These are phyloP conservation scores for Drosophila barbarae DNA, from an alignment of 2,888 invertebrate genomes.

Conservation along the genomic window DNA sequence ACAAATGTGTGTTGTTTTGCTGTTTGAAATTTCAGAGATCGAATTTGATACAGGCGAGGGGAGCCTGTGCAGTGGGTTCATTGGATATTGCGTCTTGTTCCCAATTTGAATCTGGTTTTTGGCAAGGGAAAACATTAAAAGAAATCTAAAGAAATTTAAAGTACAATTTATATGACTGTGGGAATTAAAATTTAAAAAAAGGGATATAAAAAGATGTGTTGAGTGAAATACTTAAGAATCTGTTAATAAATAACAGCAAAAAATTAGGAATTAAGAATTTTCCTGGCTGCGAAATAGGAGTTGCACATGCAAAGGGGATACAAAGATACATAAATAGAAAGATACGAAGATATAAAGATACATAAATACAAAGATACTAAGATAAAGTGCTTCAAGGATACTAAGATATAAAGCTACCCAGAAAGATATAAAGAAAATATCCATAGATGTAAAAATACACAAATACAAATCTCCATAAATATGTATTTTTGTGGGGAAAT, in stretches of 20 bases:
- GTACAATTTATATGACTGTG: too few species aligned
- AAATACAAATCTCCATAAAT: background rate
- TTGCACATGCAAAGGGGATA: background rate
- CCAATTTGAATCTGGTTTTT: constrained; percentile 5
- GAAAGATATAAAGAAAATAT: background rate
- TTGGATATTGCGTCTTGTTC: constrained; percentile 4
- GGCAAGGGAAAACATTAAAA: background rate
- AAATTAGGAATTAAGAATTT: background rate
- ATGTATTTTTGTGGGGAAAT: constrained; percentile 9
- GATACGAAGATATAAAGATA: background rate
- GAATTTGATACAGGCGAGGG: background rate
- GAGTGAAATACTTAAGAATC: background rate
- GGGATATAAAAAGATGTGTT: background rate
- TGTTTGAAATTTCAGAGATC: constrained; percentile 8
- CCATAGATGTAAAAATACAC: background rate
- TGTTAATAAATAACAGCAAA: too few species aligned
- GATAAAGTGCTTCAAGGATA: background rate
- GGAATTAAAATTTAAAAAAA: too few species aligned
- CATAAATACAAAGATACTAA: background rate
- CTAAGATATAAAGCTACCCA: background rate
- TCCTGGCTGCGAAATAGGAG: background rate
- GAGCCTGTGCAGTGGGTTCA: background rate
- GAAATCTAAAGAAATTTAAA: too few species aligned
- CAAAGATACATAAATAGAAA: too few species aligned
- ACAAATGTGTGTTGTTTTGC: constrained; percentile 19